Evolutionary conservation across 2,888 invertebrate species (phyloP), one percentile per base, ranked within the genome.

Genomic region (Camponotus fellah): DNA sequence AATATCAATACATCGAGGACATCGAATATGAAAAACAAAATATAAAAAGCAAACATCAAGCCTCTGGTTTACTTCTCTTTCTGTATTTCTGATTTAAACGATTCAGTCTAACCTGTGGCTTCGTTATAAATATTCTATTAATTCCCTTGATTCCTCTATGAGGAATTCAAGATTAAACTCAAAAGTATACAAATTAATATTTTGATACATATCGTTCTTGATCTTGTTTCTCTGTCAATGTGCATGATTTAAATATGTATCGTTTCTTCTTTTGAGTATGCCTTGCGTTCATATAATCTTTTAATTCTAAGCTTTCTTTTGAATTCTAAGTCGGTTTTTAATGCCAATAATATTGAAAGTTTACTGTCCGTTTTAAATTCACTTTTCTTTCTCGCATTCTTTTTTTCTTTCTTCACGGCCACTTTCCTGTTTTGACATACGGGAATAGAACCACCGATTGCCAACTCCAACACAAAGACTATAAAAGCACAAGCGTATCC

Each of bases 381-480:
- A 26, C 26, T 34, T 2, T 21, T 58, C 26, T 21, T 9, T 66
- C 8, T 5, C 6, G 2, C 32, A 10, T 0, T 66, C 5, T 37
- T 64, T 2, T 26, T 26, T n/a, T 53, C 8, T 53, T 2, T 53
- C 49, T n/a, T 17, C 17, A 5, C 6, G 1, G 34, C 49, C 5
- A 0, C 21, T 6, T 46, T 60, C 8, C 34, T 3, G 10, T 75
- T 64, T 9, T 21, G 26, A 26, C 26, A 1, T 58, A 1, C 21
- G 12, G 5, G n/a, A 26, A 4, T 12, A 10, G 32, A 58, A 21
- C 43, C 40, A 32, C 14, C 68, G 10, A 85, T 8, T 2, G 68
- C 0, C 9, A 85, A 8, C 37, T 90, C 90, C 3, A n/a, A 6
- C 0, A 82, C 3, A 10, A 90, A 90, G 9, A 69, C 65, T 2